Base-by-base conservation (phyloP, 2,888 invertebrate species). In the Eustalomyia histrio region DNA sequence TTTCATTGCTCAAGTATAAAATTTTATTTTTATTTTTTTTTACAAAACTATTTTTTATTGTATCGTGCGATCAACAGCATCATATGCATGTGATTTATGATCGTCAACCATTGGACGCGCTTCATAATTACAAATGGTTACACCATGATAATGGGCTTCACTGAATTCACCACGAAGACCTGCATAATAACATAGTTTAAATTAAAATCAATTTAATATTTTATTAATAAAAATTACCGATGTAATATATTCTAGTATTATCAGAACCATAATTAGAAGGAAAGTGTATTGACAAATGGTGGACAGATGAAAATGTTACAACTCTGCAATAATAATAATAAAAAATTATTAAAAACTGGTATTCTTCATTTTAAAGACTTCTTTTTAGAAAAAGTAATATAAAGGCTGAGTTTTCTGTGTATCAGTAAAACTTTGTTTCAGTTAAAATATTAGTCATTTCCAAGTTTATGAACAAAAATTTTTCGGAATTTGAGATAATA, bases 81-180 rank as follows among this genome's bases (percentile, higher is more conserved):
- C 94, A 80, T 93, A 91, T 74, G 94, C 88, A 85, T 94, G 92
- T 76, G 94, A 92, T 89, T 96, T 95, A 89, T 98, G 97, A 90
- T 98, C 98, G 52, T 94, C 92, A 12, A 96, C 92, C 91, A 96
- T 97, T 16, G 98, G 97, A 76, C 94, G 92, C 0, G 95, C 91
- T 91, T 99, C 98, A 90, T 99, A 99, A 63, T 94, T 95, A 87
- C 97, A 96, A 86, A 98, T 96, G 2, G 96, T 95, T 0, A 98
- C 97, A 64, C 97, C 97, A 89, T 98, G 97, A 84, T 94, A 92
- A 87, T 95, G 96, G 0, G 94, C 95, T 87, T 95, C 94, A 12
- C 93, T 93, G 92, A 95, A 99, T 91, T 99, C 99, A 21, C 99
- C 99, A 89, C 95, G 94, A 53, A 99, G 92, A 12, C 90, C 91